phyloP scores from a whole-genome alignment of 2,797 vertebrate species.

The Sebastes dallii region DNA sequence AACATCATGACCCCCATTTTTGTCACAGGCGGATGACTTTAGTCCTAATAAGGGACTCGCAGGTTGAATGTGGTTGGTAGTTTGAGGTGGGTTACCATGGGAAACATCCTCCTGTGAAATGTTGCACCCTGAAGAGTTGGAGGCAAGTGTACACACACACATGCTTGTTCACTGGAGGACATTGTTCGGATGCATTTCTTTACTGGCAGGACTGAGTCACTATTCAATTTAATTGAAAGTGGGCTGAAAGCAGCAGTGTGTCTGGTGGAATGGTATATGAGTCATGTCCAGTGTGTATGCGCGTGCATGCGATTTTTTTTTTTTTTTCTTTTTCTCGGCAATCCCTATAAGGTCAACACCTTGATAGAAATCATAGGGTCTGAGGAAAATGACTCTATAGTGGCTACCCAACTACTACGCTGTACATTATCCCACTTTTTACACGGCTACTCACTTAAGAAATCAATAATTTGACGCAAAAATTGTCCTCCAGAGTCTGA shows the following conservation, averaged over 20 bases:
- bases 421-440: no score
- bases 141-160: neutral
- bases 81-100: slow-evolving; percentile 10
- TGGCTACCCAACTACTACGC: no score
- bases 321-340: neutral
- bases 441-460: no score
- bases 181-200: slow-evolving; percentile 58
- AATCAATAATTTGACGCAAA: no score
- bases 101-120: slow-evolving; percentile 36
- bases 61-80: neutral
- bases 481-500: no score
- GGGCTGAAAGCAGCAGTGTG: slow-evolving; percentile 58
- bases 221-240: slow-evolving; percentile 67
- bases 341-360: slow-evolving; percentile 1
- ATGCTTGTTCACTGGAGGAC: slow-evolving; percentile 26
- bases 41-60: no score
- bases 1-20: neutral
- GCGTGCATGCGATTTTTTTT: neutral
- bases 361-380: neutral
- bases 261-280: slow-evolving; percentile 47
- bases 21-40: neutral
- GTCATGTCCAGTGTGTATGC: slow-evolving; percentile 42
- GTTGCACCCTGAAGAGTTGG: slow-evolving; percentile 7
- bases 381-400: neutral
- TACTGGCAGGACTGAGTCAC: slow-evolving; percentile 75